phyloP scores from a whole-genome alignment of 2,888 invertebrate species.

The Bellardia pandia region DNA sequence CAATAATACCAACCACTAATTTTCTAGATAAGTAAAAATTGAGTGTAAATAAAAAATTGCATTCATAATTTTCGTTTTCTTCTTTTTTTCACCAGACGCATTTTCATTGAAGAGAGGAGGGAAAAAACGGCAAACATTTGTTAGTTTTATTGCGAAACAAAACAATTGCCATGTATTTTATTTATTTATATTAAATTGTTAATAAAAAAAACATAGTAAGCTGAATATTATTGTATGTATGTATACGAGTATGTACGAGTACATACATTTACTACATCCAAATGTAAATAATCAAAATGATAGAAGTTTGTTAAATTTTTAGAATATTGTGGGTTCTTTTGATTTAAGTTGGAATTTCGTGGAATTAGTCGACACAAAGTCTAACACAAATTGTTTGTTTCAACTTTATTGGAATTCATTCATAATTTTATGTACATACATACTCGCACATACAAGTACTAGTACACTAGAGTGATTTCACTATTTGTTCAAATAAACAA shows the following conservation, averaged over 20 bases:
- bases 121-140: conserved; percentile 10
- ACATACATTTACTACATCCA: background rate
- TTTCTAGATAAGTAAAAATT: too few relatives aligned
- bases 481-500: conserved; percentile 60
- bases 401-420: conserved; percentile 58
- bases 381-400: conserved; percentile 45
- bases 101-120: background rate
- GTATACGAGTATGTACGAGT: too few relatives aligned
- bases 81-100: conserved; percentile 7
- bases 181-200: conserved; percentile 17
- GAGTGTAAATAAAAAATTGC: conserved; percentile 38
- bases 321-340: conserved; percentile 32
- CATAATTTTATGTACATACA: conserved; percentile 43
- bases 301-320: conserved; percentile 4
- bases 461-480: conserved; percentile 33
- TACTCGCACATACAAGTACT: background rate
- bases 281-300: background rate
- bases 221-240: background rate
- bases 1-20: too few relatives aligned
- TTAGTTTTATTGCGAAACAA: conserved; percentile 35
- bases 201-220: background rate
- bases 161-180: conserved; percentile 29
- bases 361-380: conserved; percentile 67
- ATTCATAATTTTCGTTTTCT: conserved; percentile 30
- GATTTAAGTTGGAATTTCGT: conserved; percentile 50